Percentiles rank a stretch among this genome's conserved stretches.
phyloP scores from a whole-genome alignment of 2,888 invertebrate genomes.

The Habroteleia sp. region DNA sequence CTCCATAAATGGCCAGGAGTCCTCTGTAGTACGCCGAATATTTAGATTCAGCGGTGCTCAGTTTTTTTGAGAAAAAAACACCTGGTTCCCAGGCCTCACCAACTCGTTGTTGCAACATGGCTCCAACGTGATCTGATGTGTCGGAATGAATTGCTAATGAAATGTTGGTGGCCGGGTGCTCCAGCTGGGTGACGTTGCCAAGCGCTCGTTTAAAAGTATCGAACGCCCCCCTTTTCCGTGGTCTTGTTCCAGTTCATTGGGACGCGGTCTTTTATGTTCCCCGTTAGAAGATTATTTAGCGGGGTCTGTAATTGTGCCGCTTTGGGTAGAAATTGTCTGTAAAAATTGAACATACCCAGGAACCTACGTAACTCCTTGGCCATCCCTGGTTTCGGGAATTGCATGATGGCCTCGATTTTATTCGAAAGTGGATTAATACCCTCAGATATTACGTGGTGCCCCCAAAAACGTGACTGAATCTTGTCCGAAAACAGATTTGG shows the following conservation, averaged over 20 bases:
- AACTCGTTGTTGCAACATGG: conserved; percentile 65
- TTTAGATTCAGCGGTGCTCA: conserved; percentile 64
- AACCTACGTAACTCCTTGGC: conserved; percentile 32
- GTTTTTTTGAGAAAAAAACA: conserved; percentile 68
- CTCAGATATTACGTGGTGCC: conserved; percentile 26
- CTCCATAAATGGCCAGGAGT: conserved; percentile 66
- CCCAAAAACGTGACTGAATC: conserved; percentile 40
- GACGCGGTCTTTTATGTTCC: no score
- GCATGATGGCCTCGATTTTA: conserved; percentile 46
- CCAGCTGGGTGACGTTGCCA: no score
- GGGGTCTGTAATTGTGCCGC: no score
- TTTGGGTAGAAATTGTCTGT: no score
- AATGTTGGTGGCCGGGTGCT: no score
- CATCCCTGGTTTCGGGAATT: background rate
- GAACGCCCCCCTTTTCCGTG: no score
- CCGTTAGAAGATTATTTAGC: no score
- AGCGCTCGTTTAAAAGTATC: no score
- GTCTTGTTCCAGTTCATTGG: no score
- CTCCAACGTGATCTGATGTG: conserved; percentile 14
- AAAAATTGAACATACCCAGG: no score
- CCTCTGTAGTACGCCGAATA: conserved; percentile 70
- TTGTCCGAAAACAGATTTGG: conserved; percentile 59
- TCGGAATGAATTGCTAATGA: no score
- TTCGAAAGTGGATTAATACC: conserved; percentile 49
- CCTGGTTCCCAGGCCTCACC: conserved; percentile 64